Conservation (phyloP, 1,140 invertebrate genomes). For the Drosophila varians region DNA sequence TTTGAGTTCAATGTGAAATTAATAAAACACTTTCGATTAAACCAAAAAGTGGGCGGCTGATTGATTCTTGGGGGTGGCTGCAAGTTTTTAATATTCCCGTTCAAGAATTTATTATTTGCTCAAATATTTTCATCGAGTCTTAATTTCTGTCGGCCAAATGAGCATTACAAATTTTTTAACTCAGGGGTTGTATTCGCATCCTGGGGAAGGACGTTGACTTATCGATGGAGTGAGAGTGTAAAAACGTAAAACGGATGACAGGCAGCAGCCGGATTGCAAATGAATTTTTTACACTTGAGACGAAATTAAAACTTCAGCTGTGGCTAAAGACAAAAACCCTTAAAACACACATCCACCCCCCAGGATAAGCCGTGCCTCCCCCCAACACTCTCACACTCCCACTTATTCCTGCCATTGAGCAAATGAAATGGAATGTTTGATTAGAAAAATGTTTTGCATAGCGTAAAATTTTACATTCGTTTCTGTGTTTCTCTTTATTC, state of each 20-base stretch:
- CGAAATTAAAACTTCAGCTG: constrained; percentile 57
- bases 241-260: constrained; percentile 15
- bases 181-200: constrained; percentile 10
- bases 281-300: constrained; percentile 79
- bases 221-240: no score
- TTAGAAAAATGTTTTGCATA: constrained; percentile 82
- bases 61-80: constrained; percentile 33
- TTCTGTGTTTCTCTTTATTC: constrained; percentile 2
- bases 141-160: constrained; percentile 72
- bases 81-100: constrained; percentile 25
- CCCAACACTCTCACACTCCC: neutral
- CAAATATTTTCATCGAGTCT: constrained; percentile 45
- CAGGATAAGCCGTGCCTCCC: constrained; percentile 1
- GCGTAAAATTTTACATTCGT: constrained; percentile 71
- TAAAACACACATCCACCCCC: constrained; percentile 24
- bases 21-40: constrained; percentile 57
- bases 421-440: constrained; percentile 81
- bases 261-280: constrained; percentile 47
- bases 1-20: constrained; percentile 67
- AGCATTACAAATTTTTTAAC: constrained; percentile 52
- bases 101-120: constrained; percentile 48
- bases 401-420: constrained; percentile 19
- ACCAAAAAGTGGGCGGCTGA: constrained; percentile 2
- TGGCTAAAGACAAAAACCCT: constrained; percentile 35
- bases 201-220: no score